Evolutionary conservation across 2,888 invertebrate species (phyloP).

Genomic region (Morpho helenor): DNA sequence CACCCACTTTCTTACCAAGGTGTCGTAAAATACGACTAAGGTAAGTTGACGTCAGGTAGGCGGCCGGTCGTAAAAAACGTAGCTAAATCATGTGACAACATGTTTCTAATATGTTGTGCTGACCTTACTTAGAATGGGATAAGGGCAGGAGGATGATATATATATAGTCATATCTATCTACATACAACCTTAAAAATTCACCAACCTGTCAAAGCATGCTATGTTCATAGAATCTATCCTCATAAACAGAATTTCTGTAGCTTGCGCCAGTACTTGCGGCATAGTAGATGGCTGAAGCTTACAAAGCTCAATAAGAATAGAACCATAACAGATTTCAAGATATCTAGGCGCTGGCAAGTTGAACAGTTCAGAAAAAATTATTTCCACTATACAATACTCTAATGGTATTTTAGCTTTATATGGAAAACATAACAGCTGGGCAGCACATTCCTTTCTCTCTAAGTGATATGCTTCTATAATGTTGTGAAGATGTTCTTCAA

Average conservation of each 20-base stretch:
- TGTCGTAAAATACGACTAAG: no score
- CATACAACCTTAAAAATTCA: neutral
- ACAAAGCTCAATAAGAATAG: conserved; percentile 97
- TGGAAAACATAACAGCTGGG: conserved; percentile 93
- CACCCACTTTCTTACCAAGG: no score
- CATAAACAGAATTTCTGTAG: conserved; percentile 97
- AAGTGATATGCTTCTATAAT: conserved; percentile 92
- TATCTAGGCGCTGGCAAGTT: conserved; percentile 93
- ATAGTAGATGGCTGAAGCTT: conserved; percentile 97
- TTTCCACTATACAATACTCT: conserved; percentile 99
- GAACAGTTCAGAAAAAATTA: conserved; percentile 96
- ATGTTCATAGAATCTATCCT: conserved; percentile 98
- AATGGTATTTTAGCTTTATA: conserved; percentile 96
- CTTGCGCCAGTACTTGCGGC: conserved; percentile 98
- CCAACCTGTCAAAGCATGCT: conserved; percentile 93
- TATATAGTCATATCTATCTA: no score
- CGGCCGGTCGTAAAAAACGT: no score
- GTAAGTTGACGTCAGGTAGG: no score
- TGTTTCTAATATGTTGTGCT: no score
- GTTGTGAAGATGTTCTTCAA: conserved; percentile 97
- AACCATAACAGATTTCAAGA: conserved; percentile 95
- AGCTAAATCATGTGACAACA: no score
- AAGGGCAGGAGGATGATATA: no score
- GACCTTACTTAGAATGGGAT: no score
- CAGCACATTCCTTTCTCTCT: conserved; percentile 97